Base-by-base conservation (phyloP, 1,140 invertebrate species). In the Aphaenogaster rudis region DNA sequence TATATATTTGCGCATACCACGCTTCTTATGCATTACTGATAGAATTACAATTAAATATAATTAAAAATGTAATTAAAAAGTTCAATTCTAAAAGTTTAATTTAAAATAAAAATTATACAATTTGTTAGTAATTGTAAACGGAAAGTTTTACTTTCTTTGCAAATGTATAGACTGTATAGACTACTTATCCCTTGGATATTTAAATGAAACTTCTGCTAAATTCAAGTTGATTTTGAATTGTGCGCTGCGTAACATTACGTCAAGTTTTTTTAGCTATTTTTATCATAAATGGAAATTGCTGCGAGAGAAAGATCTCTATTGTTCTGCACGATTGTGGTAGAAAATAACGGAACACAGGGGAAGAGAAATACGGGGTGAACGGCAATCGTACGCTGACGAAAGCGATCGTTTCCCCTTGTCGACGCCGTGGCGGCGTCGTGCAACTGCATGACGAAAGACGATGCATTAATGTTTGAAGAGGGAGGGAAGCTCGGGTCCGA, bases 381-480 rank as follows among this genome's bases (percentile, higher is more conserved):
- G 6, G 39, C 76, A 67, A 86, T 69, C 67, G 84, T 88, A 74
- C 82, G 42, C 78, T 69, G 33, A 48, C 42, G 79, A 71, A 66
- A 54, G 52, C 54, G 50, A 78, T 85, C 61, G 67, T 61, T 69
- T 72, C 4, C 64, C 15, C 15, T 33, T 71, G 45, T 45, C 52
- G 50, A 57, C 66, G 79, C 67, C 79, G 21, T 66, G 28, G 50
- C 3, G 79, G 64, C 79, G 79, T 81, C 79, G 59, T 48, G 52
- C 66, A 50, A 71, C 50, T 48, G 54, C 76, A 78, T 36, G 59
- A 59, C 52, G 57, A 52, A 86, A 48, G 78, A 80, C 28, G 33
- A 17, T 33, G 39, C 85, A 48, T 86, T 57, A 86, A 88, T 71
- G 39, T 80, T 52, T 80, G 11, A 88, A 28, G 8, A 17, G n/a